Conservation (phyloP, 2,797 vertebrate species). For the Girardinus metallicus region DNA sequence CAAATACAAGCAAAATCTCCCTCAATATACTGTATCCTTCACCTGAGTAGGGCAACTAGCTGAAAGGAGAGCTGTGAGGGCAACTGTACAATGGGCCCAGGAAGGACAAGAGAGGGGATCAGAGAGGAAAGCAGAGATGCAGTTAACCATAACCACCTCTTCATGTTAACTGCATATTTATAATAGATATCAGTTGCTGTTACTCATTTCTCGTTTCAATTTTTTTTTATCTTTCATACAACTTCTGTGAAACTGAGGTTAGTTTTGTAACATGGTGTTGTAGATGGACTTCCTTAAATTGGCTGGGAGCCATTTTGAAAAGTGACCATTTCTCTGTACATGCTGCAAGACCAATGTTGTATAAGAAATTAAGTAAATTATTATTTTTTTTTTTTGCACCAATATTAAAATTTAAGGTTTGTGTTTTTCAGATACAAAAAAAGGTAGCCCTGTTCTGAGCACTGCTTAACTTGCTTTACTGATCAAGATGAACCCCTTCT, state of each 20-base stretch:
- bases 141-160: constrained; percentile 38
- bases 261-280: not conserved
- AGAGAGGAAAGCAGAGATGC: constrained; percentile 39
- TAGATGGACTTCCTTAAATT: not conserved
- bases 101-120: constrained; percentile 61
- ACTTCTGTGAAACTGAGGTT: not conserved
- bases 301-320: not conserved
- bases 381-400: not conserved
- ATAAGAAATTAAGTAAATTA: not conserved
- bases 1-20: constrained; percentile 84
- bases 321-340: not conserved
- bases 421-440: not conserved
- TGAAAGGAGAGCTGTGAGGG: constrained; percentile 83
- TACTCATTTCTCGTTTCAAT: not conserved
- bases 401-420: not conserved
- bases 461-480: not conserved
- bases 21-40: constrained; percentile 86
- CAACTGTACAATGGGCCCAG: constrained; percentile 80
- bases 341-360: not conserved
- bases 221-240: not conserved
- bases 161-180: constrained; percentile 15
- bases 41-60: constrained; percentile 80
- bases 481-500: not conserved
- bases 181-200: not conserved
- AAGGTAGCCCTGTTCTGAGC: not conserved